A percentile compares a stretch with the other conserved stretches of the same genome.
Conservation (phyloP, 2,113 vertebrate species). For the Ctenomys sociabilis region DNA sequence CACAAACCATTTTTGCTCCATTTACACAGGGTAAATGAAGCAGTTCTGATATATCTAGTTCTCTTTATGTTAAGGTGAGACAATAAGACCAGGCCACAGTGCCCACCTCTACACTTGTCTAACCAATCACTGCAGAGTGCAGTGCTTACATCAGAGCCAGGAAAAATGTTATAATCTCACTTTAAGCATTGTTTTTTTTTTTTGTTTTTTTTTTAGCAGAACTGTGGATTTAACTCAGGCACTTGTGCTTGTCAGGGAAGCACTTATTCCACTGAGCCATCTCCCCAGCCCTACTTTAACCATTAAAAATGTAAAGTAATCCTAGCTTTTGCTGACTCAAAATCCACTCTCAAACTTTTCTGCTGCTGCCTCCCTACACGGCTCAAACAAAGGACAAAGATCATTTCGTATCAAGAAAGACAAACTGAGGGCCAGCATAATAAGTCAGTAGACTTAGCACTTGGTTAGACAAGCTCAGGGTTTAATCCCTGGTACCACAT, state of each 20-base stretch:
- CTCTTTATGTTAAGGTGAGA: neutral
- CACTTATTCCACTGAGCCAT: too few species aligned
- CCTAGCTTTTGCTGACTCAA: neutral
- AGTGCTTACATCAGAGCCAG: neutral
- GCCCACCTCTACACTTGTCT: neutral
- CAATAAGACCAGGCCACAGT: neutral
- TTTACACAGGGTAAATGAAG: constrained; percentile 15
- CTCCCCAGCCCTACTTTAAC: too few species aligned
- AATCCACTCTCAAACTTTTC: neutral
- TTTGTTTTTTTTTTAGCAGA: too few species aligned
- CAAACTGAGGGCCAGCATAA: neutral
- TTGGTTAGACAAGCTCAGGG: too few species aligned
- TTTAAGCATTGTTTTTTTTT: too few species aligned
- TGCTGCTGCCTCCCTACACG: neutral
- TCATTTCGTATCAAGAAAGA: neutral
- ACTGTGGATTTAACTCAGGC: too few species aligned
- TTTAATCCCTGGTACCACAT: too few species aligned
- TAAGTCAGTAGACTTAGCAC: too few species aligned
- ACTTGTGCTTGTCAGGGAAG: too few species aligned
- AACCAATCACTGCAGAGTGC: neutral
- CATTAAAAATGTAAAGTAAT: neutral
- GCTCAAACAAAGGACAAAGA: neutral
- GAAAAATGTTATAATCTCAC: neutral
- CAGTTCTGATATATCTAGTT: neutral
- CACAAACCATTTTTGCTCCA: constrained; percentile 57